Evolutionary conservation across 2,797 vertebrate genomes (phyloP).

Genomic region (Enteromius argenteus): DNA sequence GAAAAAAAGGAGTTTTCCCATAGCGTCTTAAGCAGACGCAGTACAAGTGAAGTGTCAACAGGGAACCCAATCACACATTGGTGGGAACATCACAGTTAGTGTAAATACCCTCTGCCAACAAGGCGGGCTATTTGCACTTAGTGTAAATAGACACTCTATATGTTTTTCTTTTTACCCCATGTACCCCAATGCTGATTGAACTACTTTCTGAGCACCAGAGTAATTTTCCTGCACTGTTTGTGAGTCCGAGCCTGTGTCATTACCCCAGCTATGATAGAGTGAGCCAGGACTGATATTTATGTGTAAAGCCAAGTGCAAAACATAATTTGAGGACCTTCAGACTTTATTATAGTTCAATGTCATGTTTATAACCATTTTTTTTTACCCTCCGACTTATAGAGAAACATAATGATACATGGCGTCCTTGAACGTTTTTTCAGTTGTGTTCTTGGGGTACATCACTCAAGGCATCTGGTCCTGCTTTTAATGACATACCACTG

Average conservation of each 20-base stretch:
- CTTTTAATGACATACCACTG: constrained; percentile 43
- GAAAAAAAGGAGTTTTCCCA: too few relatives aligned
- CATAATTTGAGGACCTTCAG: constrained; percentile 51
- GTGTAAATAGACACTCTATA: too few relatives aligned
- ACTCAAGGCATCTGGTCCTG: constrained; percentile 50
- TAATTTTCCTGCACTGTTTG: constrained; percentile 39
- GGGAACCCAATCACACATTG: too few relatives aligned
- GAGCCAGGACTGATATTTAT: constrained; percentile 45
- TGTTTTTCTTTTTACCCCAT: too few relatives aligned
- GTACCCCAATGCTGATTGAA: neutral
- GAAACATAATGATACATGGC: constrained; percentile 57
- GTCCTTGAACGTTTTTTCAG: too few relatives aligned
- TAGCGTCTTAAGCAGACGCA: too few relatives aligned
- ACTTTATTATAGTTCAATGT: constrained; percentile 61
- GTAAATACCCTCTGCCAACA: too few relatives aligned
- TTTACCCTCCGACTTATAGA: constrained; percentile 35
- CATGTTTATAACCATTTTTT: constrained; percentile 56
- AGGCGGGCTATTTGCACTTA: too few relatives aligned
- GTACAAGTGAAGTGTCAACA: too few relatives aligned
- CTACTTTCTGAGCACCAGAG: neutral
- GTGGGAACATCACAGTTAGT: too few relatives aligned
- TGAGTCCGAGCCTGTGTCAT: constrained; percentile 22
- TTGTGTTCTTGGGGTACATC: constrained; percentile 56
- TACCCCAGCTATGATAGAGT: constrained; percentile 38
- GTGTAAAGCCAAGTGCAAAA: constrained; percentile 45